Percentiles rank a stretch among this genome's conserved stretches.
These are phyloP conservation scores for Neolamprologus ventralis DNA, from an alignment of 2,113 vertebrate genomes.

Conservation along the genomic window DNA sequence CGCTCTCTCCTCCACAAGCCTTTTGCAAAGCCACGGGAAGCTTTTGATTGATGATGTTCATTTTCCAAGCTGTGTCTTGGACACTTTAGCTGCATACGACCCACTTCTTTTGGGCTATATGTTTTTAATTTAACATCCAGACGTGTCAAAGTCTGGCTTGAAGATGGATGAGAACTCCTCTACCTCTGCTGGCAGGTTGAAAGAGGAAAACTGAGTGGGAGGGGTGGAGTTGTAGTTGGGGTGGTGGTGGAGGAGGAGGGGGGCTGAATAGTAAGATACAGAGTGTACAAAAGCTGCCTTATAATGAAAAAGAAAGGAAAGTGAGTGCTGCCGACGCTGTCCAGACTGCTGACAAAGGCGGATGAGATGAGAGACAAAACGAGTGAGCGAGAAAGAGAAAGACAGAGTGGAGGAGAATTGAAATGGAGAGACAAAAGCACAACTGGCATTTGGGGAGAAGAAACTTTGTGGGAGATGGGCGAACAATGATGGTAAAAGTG, in stretches of 20 bases:
- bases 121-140: constrained; percentile 67
- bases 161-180: constrained; percentile 65
- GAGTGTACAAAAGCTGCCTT: constrained; percentile 30
- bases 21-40: not conserved
- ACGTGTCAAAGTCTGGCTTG: constrained; percentile 16
- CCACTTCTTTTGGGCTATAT: constrained; percentile 44
- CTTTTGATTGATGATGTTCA: constrained; percentile 68
- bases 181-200: constrained; percentile 58
- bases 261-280: not conserved
- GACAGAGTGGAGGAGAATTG: not conserved
- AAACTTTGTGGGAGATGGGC: not conserved
- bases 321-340: constrained; percentile 2
- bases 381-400: not conserved
- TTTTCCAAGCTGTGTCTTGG: constrained; percentile 58
- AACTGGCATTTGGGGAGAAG: not conserved
- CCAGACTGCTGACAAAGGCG: constrained; percentile 41
- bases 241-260: not conserved
- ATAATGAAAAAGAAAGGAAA: constrained; percentile 31
- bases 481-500: not conserved
- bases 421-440: not conserved
- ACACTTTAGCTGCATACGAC: constrained; percentile 52
- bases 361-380: not conserved
- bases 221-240: not conserved
- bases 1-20: not conserved
- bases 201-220: not conserved